Base-by-base conservation (phyloP, 2,888 invertebrate genomes). In the Chrysopilus asiliformis region DNA sequence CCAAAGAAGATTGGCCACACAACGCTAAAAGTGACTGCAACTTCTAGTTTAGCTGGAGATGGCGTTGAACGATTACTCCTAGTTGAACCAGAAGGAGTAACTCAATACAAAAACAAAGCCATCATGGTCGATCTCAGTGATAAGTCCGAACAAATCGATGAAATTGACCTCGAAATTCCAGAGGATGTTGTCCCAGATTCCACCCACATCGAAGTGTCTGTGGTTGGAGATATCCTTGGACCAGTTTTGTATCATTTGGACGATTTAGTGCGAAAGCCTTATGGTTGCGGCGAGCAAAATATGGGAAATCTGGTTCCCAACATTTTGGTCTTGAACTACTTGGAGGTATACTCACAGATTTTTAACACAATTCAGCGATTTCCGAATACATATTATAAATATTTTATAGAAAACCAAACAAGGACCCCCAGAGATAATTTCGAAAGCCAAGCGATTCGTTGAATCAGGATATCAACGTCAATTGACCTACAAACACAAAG, bases 81-180 rank as follows among this genome's bases (percentile, higher is more conserved):
- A 31, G 84, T 86, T 15, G 76, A 81, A 73, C 74, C 84, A 10
- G 85, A 83, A 61, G 89, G 89, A 34, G 77, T 82, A 50, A 73
- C 78, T 0, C 74, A 81, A 47, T 78, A 72, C 49, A 68, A 73
- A 45, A 83, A 83, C 49, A 73, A 76, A 53, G 79, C 84, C 1
- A 55, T 82, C 7, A 70, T 87, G 40, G 55, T 87, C 8, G 82
- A 85, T 52, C 60, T 86, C 12, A 62, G 75, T 39, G 64, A 67
- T 31, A 52, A 61, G n/a, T 56, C 56, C 1, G 56, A 58, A 6
- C 64, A 72, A 32, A 67, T 66, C 36, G 67, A 71, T 22, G 74
- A 73, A 31, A 57, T 87, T 1, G 75, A 77, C 2, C 71, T 91
- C 15, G 76, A 80, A 6, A 71, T 86, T 45, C 86, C 86, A 0